phyloP scores from a whole-genome alignment of 2,113 vertebrate species.

The Sinocyclocheilus rhinocerous region DNA sequence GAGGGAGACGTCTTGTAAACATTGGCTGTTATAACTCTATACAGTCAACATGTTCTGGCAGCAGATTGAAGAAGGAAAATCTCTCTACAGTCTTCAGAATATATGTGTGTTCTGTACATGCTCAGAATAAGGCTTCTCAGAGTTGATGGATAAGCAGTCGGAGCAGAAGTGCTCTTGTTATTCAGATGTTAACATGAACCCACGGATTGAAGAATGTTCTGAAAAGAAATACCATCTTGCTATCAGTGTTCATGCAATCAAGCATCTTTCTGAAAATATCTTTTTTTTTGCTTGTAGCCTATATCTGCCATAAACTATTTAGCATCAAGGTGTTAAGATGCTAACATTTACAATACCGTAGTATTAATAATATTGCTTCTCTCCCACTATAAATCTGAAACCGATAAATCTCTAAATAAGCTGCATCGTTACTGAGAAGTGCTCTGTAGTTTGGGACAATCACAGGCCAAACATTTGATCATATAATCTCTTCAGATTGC shows the following conservation, averaged over 20 bases:
- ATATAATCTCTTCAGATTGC: not conserved
- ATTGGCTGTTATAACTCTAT: conserved; percentile 48
- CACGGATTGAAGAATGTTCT: not conserved
- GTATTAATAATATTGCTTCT: not conserved
- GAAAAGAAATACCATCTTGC: conserved; percentile 31
- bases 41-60: conserved; percentile 51
- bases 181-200: not conserved
- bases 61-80: conserved; percentile 47
- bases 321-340: not conserved
- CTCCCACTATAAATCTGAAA: not conserved
- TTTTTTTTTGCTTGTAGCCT: not conserved
- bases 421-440: not conserved
- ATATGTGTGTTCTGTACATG: conserved; percentile 57
- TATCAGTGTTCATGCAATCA: not conserved
- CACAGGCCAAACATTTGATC: not conserved
- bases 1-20: conserved; percentile 62
- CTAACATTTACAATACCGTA: not conserved
- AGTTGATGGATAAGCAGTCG: conserved; percentile 36
- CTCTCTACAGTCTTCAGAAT: conserved; percentile 30
- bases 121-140: conserved; percentile 57
- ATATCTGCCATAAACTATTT: not conserved
- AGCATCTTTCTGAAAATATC: not conserved
- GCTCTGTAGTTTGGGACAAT: conserved; percentile 6
- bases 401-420: not conserved
- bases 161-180: not conserved